Evolutionary conservation across 1,140 invertebrate genomes (phyloP).

Genomic region (Nebria ingens): DNA sequence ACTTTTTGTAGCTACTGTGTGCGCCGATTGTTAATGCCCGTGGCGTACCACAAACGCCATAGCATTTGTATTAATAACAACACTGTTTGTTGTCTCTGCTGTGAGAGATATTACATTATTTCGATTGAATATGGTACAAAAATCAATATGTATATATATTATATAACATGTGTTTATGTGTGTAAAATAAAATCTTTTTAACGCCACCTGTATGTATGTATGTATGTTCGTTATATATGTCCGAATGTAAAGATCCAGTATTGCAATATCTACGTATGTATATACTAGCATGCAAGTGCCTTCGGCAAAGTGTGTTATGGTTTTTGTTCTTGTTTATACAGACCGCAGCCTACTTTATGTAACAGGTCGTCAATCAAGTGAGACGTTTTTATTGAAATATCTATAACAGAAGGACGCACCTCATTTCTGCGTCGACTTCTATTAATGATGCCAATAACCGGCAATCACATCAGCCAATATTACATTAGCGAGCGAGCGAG

Average conservation of each 20-base stretch:
- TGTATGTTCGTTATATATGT: no score
- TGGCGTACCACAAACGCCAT: background rate
- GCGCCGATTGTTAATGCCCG: conserved; percentile 2
- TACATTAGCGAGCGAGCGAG: no score
- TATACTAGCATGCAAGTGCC: no score
- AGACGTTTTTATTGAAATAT: background rate
- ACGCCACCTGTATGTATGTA: no score
- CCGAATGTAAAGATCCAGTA: background rate
- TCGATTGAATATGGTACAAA: no score
- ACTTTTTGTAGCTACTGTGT: background rate
- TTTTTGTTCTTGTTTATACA: background rate
- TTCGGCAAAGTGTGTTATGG: background rate
- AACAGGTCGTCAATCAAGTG: background rate
- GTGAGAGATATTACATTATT: background rate
- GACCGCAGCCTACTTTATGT: background rate
- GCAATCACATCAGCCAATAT: no score
- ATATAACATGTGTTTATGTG: no score
- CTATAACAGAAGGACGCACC: background rate
- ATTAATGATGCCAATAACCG: background rate
- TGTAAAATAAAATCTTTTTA: no score
- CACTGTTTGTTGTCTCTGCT: background rate
- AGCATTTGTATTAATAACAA: conserved; percentile 1
- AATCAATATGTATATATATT: no score
- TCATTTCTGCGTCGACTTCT: no score
- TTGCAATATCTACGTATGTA: background rate